Evolutionary conservation across 2,797 vertebrate genomes (phyloP), one percentile per base, ranked within the genome.

Genomic region (Brachyalestes nurse): DNA sequence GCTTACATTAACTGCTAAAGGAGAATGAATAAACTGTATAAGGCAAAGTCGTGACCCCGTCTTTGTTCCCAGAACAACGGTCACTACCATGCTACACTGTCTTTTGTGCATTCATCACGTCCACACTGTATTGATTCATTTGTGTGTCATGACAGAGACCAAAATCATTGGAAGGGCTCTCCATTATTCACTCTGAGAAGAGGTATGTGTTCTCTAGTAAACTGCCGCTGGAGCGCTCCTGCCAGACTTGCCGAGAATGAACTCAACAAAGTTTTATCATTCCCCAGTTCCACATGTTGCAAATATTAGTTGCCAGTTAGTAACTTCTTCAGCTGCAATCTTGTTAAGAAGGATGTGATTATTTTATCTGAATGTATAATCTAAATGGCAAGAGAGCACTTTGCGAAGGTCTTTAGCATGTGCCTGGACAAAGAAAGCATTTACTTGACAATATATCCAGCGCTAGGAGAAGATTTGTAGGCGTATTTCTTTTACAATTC

Each of bases 11-110:
- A 58, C 61, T 58, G 25, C 25, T 70, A 23, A 69, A 62, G 75
- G 14, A 55, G 51, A 55, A 72, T 25, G 51, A 16, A 55, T 40
- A 6, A 57, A 69, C 40, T 51, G 23, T 28, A 73, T 53, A 40
- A 72, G 47, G 62, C 51, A 34, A 60, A 60, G 42, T 38, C 49
- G 64, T 69, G 9, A 5, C 49, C 28, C 13, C 45, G 19, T 10
- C 21, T 74, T 70, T 81, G 65, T 75, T 28, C 21, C 10, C 17
- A 53, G 70, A 70, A 81, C 73, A 81, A 81, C 53, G 28, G 70
- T 28, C 25, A 62, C 67, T 61, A 69, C 5, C 8, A 49, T 51
- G 19, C 42, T 75, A 40, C 42, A 75, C 45, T 53, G 12, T 21
- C 45, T 61, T 70, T 81, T 69, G 72, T 61, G 55, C 8, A 23